These are phyloP conservation scores for Rhynchomys soricoides DNA, from an alignment of 2,113 vertebrate genomes.

Conservation along the genomic window DNA sequence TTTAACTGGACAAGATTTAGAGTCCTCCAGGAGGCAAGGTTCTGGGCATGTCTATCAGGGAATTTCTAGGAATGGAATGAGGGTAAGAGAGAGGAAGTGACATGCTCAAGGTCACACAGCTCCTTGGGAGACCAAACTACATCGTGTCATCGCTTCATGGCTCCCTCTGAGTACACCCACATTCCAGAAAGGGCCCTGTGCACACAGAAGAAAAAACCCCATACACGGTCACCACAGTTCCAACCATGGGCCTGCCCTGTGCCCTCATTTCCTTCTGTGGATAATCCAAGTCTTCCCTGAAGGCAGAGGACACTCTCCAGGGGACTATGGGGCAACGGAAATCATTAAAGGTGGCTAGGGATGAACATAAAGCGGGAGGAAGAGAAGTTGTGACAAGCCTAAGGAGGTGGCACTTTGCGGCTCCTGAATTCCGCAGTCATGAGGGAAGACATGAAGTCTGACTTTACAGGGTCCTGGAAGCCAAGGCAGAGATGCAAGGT, in stretches of 20 bases:
- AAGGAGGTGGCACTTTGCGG: too few relatives aligned
- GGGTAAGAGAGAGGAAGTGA: not conserved
- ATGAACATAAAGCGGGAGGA: not conserved
- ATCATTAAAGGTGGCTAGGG: not conserved
- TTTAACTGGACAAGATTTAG: not conserved
- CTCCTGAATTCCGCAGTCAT: not conserved
- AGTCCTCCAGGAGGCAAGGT: not conserved
- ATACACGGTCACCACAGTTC: not conserved
- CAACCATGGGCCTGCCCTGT: not conserved
- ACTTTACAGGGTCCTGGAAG: not conserved
- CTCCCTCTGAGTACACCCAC: not conserved
- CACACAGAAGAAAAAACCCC: not conserved
- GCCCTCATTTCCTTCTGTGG: not conserved
- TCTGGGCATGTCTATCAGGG: not conserved
- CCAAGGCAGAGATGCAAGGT: not conserved
- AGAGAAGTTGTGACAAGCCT: not conserved
- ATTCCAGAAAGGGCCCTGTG: not conserved
- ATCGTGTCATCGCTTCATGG: fast-evolving
- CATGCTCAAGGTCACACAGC: not conserved
- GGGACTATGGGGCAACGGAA: not conserved
- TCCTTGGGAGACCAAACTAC: not conserved
- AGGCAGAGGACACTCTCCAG: not conserved
- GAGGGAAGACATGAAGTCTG: not conserved
- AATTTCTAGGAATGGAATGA: not conserved
- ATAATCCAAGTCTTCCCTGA: not conserved